Evolutionary conservation across 2,797 vertebrate genomes (phyloP).

Genomic region (Psittacula derbiana): DNA sequence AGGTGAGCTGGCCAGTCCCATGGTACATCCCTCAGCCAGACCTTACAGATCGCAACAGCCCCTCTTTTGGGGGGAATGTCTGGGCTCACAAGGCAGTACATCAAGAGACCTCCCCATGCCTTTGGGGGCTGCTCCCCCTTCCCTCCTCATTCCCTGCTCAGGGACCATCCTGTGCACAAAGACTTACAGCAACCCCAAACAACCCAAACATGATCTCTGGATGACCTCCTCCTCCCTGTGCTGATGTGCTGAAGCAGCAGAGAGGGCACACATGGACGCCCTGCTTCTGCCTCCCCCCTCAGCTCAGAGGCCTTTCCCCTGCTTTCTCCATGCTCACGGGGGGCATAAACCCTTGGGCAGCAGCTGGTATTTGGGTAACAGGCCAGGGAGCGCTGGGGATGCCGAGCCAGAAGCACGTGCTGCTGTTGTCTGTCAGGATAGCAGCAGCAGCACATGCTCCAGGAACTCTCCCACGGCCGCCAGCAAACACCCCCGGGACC

Average conservation of each 20-base stretch:
- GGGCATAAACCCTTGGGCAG: neutral
- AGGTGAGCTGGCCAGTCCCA: neutral
- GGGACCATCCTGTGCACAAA: neutral
- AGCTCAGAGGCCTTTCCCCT: conserved; percentile 22
- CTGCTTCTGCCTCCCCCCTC: neutral
- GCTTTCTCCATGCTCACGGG: neutral
- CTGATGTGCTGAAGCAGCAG: conserved; percentile 13
- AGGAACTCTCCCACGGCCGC: conserved; percentile 29
- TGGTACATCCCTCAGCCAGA: neutral
- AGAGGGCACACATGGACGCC: accelerated
- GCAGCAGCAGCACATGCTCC: neutral
- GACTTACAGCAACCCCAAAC: neutral
- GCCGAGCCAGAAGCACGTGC: neutral
- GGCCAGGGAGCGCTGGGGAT: neutral
- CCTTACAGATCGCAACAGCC: neutral
- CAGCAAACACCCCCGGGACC: conserved; percentile 7
- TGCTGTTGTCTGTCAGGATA: neutral
- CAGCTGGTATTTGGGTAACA: neutral
- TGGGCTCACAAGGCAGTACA: neutral
- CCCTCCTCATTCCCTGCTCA: neutral
- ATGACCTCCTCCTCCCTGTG: neutral
- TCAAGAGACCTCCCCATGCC: neutral
- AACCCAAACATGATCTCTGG: neutral
- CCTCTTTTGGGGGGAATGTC: neutral
- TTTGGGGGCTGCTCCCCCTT: neutral